Evolutionary conservation across 2,797 vertebrate species (phyloP).

Genomic region (Iguana delicatissima): DNA sequence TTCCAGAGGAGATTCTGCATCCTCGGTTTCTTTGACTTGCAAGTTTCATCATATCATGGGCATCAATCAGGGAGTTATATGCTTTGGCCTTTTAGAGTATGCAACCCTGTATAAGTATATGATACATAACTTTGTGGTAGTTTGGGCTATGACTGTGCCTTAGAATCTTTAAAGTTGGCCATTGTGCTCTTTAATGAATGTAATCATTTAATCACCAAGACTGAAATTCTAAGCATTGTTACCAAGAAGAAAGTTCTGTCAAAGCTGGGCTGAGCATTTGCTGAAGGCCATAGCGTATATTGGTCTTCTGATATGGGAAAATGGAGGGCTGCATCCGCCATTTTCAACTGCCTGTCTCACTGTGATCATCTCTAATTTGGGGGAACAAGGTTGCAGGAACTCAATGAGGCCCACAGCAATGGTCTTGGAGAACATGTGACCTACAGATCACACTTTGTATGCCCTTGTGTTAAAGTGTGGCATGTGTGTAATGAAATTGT

Average conservation of each 20-base stretch:
- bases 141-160: not conserved
- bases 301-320: too few species aligned
- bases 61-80: not conserved
- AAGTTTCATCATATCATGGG: not conserved
- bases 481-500: not conserved
- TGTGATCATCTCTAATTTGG: too few species aligned
- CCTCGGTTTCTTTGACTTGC: not conserved
- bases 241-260: not conserved
- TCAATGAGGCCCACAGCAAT: too few species aligned
- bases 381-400: too few species aligned
- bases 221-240: fast-evolving
- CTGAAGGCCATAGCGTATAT: too few species aligned
- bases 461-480: too few species aligned
- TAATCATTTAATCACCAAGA: fast-evolving
- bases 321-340: too few species aligned
- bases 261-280: not conserved
- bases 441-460: not conserved
- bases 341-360: too few species aligned
- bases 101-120: not conserved
- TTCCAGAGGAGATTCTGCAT: not conserved
- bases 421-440: too few species aligned
- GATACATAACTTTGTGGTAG: too few species aligned
- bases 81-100: not conserved
- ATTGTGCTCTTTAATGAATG: not conserved
- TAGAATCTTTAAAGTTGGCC: not conserved